These are phyloP conservation scores for Rhea americana DNA, from an alignment of 2,113 vertebrate genomes.

Conservation along the genomic window DNA sequence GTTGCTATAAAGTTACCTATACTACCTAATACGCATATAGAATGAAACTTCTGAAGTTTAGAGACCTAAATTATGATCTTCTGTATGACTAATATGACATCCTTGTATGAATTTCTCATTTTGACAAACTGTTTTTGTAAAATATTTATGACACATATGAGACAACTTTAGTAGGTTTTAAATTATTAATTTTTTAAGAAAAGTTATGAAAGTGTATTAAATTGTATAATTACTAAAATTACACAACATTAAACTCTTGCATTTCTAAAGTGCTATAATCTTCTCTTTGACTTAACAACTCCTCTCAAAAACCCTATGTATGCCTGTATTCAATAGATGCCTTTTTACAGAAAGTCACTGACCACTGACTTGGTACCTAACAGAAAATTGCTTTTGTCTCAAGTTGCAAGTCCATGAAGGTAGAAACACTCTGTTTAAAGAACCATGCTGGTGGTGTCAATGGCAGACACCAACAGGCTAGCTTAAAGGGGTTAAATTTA, in stretches of 20 bases:
- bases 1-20: not conserved
- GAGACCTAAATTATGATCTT: not conserved
- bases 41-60: not conserved
- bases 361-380: not conserved
- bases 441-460: too few species aligned
- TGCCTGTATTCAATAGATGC: not conserved
- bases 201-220: not conserved
- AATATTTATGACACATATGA: not conserved
- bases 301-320: not conserved
- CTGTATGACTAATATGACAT: not conserved
- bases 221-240: not conserved
- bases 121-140: not conserved
- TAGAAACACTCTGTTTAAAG: not conserved
- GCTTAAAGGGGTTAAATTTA: not conserved
- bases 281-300: not conserved
- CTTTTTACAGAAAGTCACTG: too few species aligned
- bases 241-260: not conserved
- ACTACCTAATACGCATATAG: not conserved
- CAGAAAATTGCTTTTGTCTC: not conserved
- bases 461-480: not conserved
- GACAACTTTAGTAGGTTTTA: not conserved
- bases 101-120: not conserved
- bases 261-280: not conserved
- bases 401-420: not conserved
- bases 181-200: constrained; percentile 13